phyloP scores from a whole-genome alignment of 2,113 vertebrate species.

The Gallinago media region DNA sequence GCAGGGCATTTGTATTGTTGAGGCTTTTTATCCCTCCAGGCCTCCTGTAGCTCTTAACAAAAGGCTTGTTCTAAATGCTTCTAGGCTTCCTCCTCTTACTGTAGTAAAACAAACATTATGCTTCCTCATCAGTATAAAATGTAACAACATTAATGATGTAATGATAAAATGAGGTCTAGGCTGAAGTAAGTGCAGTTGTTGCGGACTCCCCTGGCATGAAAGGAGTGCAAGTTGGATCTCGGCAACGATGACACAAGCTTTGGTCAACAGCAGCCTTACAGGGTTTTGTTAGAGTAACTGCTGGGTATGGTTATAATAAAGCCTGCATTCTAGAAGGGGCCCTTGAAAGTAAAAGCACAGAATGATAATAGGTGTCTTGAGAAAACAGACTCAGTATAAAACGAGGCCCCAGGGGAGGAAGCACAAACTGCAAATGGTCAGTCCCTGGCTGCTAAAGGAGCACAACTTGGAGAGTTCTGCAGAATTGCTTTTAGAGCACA shows the following conservation, averaged over 20 bases:
- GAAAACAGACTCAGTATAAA: neutral
- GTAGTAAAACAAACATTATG: neutral
- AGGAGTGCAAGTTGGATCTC: neutral
- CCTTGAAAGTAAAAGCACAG: neutral
- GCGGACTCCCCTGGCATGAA: rapidly evolving
- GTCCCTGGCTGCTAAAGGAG: neutral
- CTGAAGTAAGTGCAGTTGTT: rapidly evolving
- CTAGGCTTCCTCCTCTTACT: neutral
- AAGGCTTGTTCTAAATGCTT: neutral
- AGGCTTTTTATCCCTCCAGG: neutral
- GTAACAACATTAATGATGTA: neutral
- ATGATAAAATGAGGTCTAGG: neutral
- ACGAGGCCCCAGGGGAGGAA: neutral
- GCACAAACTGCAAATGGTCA: neutral
- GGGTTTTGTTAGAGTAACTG: neutral
- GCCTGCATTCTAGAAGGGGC: neutral
- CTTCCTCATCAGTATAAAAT: neutral
- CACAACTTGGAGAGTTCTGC: neutral
- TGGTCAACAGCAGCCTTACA: neutral
- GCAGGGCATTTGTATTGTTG: neutral
- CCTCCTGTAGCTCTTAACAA: neutral
- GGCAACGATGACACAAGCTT: neutral
- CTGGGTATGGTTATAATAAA: neutral
- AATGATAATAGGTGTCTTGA: neutral
- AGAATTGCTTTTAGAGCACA: neutral